Base-by-base conservation (phyloP, 1,140 invertebrate species). In the Eufriesea mexicana region DNA sequence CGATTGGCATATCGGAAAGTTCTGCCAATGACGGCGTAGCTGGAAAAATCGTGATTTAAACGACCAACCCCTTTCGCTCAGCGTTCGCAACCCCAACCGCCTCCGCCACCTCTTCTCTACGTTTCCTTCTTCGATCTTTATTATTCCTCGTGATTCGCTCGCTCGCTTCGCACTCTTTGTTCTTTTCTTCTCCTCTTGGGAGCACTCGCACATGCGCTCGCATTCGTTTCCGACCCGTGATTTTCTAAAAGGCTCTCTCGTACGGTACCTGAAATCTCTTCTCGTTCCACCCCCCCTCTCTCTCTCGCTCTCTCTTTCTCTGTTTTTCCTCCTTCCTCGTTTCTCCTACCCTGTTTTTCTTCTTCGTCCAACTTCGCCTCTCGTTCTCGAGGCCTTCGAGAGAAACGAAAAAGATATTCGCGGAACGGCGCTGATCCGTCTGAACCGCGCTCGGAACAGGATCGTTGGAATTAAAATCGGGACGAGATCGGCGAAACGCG, bases 31-130 rank as follows among this genome's bases (percentile, higher is more conserved):
- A 86, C 88, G 76, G 83, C 20, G 55, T 61, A 64, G 9, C 61
- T 77, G 72, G 83, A 89, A 87, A 89, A 89, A 89, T 90, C 72
- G 75, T 83, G 85, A 90, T 90, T 90, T 89, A 87, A 89, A 89
- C 85, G 85, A 62, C 75, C 73, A 72, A 35, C 57, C 78, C 55
- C 28, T 35, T 57, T 47, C 42, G 0, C 61, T 23, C 75, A 49
- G 35, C 28, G 57, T n/a, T 61, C 18, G 47, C 47, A 8, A 8
- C 70, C 62, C 28, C 55, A 23, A 7, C 7, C 20, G 20, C 18
- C 20, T 25, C 55, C 73, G 20, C 42, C 71, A 54, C 81, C 66
- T 73, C 75, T 62, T 74, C 57, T 67, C 51, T 66, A 79, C 79
- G 54, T 80, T 79, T 84, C 77, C 59, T 75, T 79, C 71, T 76